A percentile compares a stretch with the other conserved stretches of the same genome.
Conservation (phyloP, 2,113 vertebrate species). For the Zosterops japonicus region DNA sequence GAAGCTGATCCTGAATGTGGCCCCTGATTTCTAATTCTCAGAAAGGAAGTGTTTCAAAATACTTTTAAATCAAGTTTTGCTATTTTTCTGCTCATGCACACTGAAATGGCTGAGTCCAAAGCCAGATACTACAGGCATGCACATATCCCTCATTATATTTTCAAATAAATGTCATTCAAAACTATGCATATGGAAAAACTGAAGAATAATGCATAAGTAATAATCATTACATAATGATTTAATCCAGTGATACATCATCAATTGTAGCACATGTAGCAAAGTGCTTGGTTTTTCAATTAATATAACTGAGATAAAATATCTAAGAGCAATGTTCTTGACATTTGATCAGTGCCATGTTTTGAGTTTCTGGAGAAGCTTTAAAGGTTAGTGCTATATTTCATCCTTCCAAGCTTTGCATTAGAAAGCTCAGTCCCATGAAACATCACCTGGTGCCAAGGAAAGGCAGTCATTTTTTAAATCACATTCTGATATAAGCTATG, state of each 20-base stretch:
- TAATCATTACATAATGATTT: background rate
- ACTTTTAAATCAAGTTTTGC: background rate
- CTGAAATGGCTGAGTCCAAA: background rate
- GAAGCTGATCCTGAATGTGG: background rate
- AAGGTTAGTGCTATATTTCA: constrained; percentile 58
- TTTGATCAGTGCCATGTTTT: constrained; percentile 30
- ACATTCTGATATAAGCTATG: constrained; percentile 6
- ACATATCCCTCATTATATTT: background rate
- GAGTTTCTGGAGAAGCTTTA: constrained; percentile 44
- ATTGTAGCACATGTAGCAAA: background rate
- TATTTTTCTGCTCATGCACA: background rate
- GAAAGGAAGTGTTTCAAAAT: background rate
- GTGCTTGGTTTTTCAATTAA: background rate
- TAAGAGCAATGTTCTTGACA: background rate
- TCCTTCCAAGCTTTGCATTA: background rate
- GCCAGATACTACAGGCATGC: background rate
- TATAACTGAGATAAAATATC: background rate
- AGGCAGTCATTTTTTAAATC: constrained; percentile 10
- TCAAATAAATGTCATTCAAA: constrained; percentile 5
- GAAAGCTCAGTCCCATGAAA: background rate
- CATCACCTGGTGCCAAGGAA: constrained; percentile 36
- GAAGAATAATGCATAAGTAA: background rate
- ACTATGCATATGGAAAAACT: background rate
- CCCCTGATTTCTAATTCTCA: background rate
- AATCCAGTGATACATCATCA: background rate